Conservation (phyloP, 2,888 invertebrate genomes). For the Sarcophaga subvicina region DNA sequence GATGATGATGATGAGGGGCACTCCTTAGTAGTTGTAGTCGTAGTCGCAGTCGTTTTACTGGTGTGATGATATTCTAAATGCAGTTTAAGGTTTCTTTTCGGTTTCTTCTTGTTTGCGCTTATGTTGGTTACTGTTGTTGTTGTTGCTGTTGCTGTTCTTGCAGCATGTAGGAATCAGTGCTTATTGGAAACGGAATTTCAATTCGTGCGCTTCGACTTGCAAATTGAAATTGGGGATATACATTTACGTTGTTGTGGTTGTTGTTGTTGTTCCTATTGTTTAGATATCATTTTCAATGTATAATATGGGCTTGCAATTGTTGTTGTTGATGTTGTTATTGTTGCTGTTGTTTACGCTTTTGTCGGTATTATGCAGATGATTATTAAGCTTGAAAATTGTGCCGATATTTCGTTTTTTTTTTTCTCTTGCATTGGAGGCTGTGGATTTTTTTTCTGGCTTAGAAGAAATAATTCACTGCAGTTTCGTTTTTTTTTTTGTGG, state of each 20-base stretch:
- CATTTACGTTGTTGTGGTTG: constrained; percentile 13
- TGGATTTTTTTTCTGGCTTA: neutral
- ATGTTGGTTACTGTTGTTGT: constrained; percentile 57
- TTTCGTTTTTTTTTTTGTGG: constrained; percentile 15
- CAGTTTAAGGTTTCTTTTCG: constrained; percentile 72
- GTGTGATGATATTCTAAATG: constrained; percentile 80
- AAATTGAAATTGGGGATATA: constrained; percentile 66
- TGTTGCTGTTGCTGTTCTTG: constrained; percentile 59
- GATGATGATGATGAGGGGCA: constrained; percentile 71
- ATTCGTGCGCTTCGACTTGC: constrained; percentile 77
- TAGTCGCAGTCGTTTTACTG: constrained; percentile 44
- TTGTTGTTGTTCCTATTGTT: constrained; percentile 36
- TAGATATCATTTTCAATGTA: constrained; percentile 63
- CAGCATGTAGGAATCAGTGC: constrained; percentile 63
- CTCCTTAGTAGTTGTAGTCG: constrained; percentile 74
- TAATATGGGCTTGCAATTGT: constrained; percentile 14
- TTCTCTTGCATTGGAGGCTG: constrained; percentile 20
- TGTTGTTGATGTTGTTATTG: constrained; percentile 27
- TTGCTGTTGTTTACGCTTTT: constrained; percentile 66
- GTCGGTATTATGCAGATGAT: constrained; percentile 68
- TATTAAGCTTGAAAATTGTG: constrained; percentile 69
- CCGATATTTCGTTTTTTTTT: constrained; percentile 46
- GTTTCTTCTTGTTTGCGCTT: constrained; percentile 66
- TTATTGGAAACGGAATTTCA: constrained; percentile 71
- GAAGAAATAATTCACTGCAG: constrained; percentile 54